Conservation (phyloP, 2,888 invertebrate species). For the Galerucella calmariensis region DNA sequence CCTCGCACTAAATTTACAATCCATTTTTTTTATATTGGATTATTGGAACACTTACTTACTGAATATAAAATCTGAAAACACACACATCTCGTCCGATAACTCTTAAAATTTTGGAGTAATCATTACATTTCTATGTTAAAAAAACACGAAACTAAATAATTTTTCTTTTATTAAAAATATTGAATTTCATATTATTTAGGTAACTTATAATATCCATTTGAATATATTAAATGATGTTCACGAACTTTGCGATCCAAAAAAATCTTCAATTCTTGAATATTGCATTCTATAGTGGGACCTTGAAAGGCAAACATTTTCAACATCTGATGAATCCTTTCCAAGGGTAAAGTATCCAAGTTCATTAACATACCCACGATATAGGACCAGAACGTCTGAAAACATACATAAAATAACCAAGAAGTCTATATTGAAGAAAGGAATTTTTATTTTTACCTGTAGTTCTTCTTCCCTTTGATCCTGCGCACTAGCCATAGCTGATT, state of each 20-base stretch:
- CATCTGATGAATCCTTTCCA: conserved; percentile 96
- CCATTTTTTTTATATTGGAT: too few species aligned
- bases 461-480: conserved; percentile 95
- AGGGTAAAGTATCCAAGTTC: conserved; percentile 89
- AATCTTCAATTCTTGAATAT: conserved; percentile 85
- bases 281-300: conserved; percentile 89
- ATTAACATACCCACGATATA: conserved; percentile 97
- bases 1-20: too few species aligned
- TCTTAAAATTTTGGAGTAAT: too few species aligned
- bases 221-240: conserved; percentile 86
- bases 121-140: too few species aligned
- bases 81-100: too few species aligned
- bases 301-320: conserved; percentile 96
- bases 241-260: conserved; percentile 94
- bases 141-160: too few species aligned
- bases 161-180: neutral
- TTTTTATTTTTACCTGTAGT: conserved; percentile 72
- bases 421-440: too few species aligned
- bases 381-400: conserved; percentile 85
- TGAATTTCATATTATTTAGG: conserved; percentile 69
- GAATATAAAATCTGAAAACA: too few species aligned
- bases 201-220: conserved; percentile 88
- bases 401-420: conserved; percentile 30
- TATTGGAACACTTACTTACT: too few species aligned
- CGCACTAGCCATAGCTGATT: conserved; percentile 94